phyloP scores from a whole-genome alignment of 2,113 vertebrate species.

The Neogobius melanostomus region DNA sequence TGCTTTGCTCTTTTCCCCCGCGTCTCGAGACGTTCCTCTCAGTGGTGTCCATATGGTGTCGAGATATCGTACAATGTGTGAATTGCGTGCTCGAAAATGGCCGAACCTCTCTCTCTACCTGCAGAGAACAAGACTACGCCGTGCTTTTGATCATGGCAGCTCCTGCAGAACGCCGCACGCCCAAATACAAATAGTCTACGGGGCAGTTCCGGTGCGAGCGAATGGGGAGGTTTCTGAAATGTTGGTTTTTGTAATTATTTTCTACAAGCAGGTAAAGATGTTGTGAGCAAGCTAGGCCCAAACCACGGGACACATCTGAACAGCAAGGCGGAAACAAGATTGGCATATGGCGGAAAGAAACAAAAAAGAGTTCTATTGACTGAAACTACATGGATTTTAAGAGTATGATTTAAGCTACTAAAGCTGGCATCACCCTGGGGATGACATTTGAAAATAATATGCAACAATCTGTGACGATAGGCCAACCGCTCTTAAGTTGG shows the following conservation, averaged over 20 bases:
- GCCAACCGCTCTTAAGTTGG: too few relatives aligned
- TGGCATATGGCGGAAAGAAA: constrained; percentile 3
- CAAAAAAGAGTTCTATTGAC: background rate
- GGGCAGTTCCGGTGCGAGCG: constrained; percentile 15
- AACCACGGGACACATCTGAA: constrained; percentile 11
- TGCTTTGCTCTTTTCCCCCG: constrained; percentile 35
- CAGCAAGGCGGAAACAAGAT: constrained; percentile 7
- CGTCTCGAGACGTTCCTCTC: constrained; percentile 24
- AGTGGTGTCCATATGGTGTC: constrained; percentile 46
- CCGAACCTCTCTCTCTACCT: constrained; percentile 45
- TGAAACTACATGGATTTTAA: too few relatives aligned
- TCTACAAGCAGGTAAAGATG: constrained; percentile 13
- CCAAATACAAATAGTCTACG: constrained; percentile 19
- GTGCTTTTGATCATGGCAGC: constrained; percentile 49
- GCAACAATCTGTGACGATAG: too few relatives aligned
- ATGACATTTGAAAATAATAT: too few relatives aligned
- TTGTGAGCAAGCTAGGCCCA: constrained; percentile 17
- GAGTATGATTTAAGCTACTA: too few relatives aligned
- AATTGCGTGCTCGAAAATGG: constrained; percentile 43
- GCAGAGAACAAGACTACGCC: constrained; percentile 55
- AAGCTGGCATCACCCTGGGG: too few relatives aligned
- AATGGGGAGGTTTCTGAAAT: constrained; percentile 11
- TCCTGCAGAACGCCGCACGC: background rate
- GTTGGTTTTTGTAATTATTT: constrained; percentile 31
- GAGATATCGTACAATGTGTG: constrained; percentile 49